Percentiles rank a stretch among this genome's conserved stretches.
Evolutionary conservation across 2,113 vertebrate genomes (phyloP).

Genomic region (Hyperopisus bebe): DNA sequence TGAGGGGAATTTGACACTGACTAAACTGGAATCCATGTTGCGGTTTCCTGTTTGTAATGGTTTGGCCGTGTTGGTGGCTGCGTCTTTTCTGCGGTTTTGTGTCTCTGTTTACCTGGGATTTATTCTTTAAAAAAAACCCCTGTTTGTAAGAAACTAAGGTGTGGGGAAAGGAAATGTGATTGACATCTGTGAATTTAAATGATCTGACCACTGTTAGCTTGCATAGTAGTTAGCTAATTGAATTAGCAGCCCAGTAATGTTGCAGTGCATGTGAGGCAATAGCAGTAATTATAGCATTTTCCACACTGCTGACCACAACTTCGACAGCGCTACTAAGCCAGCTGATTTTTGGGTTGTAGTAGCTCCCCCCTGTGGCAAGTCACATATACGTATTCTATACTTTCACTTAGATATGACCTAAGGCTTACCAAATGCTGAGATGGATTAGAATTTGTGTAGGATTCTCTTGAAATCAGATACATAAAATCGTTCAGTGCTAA

Average conservation of each 20-base stretch:
- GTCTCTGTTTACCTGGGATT: neutral
- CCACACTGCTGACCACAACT: neutral
- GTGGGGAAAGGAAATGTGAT: neutral
- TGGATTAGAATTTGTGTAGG: neutral
- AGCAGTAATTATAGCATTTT: neutral
- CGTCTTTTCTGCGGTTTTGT: neutral
- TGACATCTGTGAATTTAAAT: neutral
- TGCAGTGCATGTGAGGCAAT: neutral
- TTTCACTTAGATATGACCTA: neutral
- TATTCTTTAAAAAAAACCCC: neutral
- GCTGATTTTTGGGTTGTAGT: neutral
- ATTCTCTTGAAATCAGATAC: neutral
- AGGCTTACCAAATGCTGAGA: neutral
- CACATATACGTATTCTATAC: neutral
- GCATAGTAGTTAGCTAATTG: neutral
- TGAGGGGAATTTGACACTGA: conserved; percentile 17
- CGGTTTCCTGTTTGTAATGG: conserved; percentile 17
- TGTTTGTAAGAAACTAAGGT: neutral
- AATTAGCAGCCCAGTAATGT: neutral
- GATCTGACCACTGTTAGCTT: neutral
- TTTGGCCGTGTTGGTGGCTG: neutral
- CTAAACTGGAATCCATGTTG: conserved; percentile 10
- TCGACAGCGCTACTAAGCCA: neutral
- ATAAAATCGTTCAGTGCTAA: neutral
- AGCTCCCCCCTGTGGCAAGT: neutral